Conservation (phyloP, 2,888 invertebrate genomes). For the Drosophila incognita region DNA sequence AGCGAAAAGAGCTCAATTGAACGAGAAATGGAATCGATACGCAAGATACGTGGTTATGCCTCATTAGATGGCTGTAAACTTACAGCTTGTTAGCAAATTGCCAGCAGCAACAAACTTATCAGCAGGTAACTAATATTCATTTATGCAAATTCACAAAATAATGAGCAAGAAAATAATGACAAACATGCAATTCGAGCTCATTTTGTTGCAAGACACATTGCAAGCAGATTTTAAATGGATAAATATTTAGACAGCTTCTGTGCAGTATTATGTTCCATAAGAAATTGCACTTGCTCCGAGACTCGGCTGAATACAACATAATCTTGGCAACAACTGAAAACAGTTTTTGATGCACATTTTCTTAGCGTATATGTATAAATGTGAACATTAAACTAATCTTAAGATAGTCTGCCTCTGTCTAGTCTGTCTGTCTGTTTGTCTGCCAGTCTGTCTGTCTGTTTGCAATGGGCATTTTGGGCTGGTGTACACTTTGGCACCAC, state of each 20-base stretch:
- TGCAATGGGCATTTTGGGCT: not conserved
- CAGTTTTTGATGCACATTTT: not conserved
- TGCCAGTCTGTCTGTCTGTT: not conserved
- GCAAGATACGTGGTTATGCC: constrained; percentile 29
- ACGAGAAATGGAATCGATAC: constrained; percentile 21
- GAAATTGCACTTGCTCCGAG: not conserved
- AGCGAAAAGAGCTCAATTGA: not conserved
- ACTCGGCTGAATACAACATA: not conserved
- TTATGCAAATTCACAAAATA: not conserved
- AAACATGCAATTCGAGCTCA: not conserved
- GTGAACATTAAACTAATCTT: not conserved
- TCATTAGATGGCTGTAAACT: constrained; percentile 22
- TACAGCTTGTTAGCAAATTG: constrained; percentile 28
- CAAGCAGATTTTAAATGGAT: not conserved
- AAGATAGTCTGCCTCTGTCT: too few species aligned
- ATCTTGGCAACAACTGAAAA: not conserved
- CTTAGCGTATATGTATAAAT: not conserved
- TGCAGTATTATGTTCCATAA: not conserved
- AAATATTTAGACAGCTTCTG: not conserved
- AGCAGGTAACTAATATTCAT: not conserved
- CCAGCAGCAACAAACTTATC: not conserved
- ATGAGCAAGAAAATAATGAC: not conserved
- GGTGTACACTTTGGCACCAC: not conserved
- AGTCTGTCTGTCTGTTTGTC: not conserved
- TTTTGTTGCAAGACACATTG: not conserved